These are phyloP conservation scores for Drosophila ustulata DNA, from an alignment of 2,888 invertebrate genomes.

Conservation along the genomic window DNA sequence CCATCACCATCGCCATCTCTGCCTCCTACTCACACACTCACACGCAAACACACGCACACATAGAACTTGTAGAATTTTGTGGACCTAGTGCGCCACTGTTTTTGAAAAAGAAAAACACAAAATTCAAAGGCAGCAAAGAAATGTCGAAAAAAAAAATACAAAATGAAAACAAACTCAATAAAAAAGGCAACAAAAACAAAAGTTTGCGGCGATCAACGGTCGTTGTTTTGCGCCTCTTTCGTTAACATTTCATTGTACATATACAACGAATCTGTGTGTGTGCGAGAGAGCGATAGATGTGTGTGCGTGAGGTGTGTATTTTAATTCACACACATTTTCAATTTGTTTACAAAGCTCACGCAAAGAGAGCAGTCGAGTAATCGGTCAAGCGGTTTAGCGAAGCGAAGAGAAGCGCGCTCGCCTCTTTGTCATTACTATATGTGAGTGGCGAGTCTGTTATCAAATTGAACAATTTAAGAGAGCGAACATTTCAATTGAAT, in stretches of 20 bases:
- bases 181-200: slow-evolving; percentile 36
- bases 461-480: slow-evolving; percentile 39
- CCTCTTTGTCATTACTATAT: slow-evolving; percentile 3
- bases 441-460: slow-evolving; percentile 19
- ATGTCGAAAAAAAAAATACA: slow-evolving; percentile 26
- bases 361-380: slow-evolving; percentile 14
- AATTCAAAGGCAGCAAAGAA: slow-evolving; percentile 37
- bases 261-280: slow-evolving; percentile 5
- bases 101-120: slow-evolving; percentile 9
- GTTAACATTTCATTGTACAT: slow-evolving; percentile 30
- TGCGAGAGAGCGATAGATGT: slow-evolving; percentile 1
- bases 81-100: slow-evolving; percentile 50
- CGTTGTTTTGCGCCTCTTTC: slow-evolving; percentile 48
- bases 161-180: slow-evolving; percentile 41
- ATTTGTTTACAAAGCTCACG: slow-evolving; percentile 43
- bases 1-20: slow-evolving; percentile 40
- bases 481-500: slow-evolving; percentile 15
- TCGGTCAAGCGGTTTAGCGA: slow-evolving; percentile 10
- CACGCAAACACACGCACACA: not conserved
- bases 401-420: slow-evolving; percentile 1
- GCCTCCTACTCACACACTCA: slow-evolving; percentile 33
- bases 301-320: slow-evolving; percentile 27
- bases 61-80: not conserved
- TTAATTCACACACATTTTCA: slow-evolving; percentile 34
- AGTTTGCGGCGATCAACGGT: slow-evolving; percentile 52